Evolutionary conservation across 2,797 vertebrate genomes (phyloP), one percentile per base, ranked within the genome.

Genomic region (Pipistrellus nathusii): DNA sequence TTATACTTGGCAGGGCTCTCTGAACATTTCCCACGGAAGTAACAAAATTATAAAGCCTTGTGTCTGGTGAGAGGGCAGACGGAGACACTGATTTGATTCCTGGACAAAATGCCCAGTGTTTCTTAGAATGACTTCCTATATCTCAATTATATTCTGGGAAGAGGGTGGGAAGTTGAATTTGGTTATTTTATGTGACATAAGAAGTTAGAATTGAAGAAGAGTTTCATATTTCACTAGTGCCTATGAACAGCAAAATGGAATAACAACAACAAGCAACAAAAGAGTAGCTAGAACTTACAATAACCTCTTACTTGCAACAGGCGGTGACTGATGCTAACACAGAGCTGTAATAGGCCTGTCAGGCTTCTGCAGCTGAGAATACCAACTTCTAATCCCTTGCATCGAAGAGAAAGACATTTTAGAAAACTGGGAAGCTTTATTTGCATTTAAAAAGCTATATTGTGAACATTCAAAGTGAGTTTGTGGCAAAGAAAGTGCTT

Each of bases 221-320:
- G 78, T 97, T 97, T 93, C 82, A 96, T 85, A 88, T 98, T 97
- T 96, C 93, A 72, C 88, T 88, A 90, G 81, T 66, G 98, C 95
- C 97, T 93, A 77, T n/a, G 90, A 97, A 96, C 92, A 98, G 78
- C 92, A 88, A 98, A 98, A 98, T 96, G 94, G 91, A 97, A 97
- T 98, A 98, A 98, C 96, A 97, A 98, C 98, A 97, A 97, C 98
- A 98, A 98, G n/a, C 96, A 97, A 98, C 98, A 97, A 97, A 98
- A 96, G 97, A 98, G 94, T 96, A 91, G 91, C 92, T 95, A 91
- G 96, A 97, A 97, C 98, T 97, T 97, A 89, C 88, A 97, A 62
- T 11, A 44, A 44, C 90, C 81, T 97, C 91, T 98, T 97, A 73
- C 96, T 98, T 97, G 96, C 98, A 97, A 96, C 93, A 96, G 96